Evolutionary conservation across 2,113 vertebrate species (phyloP).

Genomic region (Nothobranchius kuhntae): DNA sequence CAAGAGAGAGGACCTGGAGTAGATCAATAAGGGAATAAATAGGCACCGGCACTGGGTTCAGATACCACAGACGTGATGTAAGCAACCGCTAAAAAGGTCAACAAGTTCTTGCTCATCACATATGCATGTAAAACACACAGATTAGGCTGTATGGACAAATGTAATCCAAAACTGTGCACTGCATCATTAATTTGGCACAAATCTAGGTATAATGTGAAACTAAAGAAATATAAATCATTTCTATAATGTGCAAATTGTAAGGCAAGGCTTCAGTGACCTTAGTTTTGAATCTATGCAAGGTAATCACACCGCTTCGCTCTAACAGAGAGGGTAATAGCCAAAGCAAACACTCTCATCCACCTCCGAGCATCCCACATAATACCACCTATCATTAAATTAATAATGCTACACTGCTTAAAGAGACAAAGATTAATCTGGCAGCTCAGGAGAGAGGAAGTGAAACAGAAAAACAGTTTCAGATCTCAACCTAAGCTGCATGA

Average conservation of each 20-base stretch:
- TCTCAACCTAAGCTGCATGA: background rate
- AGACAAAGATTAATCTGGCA: conserved; percentile 55
- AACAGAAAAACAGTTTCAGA: conserved; percentile 13
- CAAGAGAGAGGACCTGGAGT: conserved; percentile 33
- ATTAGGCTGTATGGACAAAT: background rate
- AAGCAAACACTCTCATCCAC: conserved; percentile 53
- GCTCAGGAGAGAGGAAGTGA: conserved; percentile 3
- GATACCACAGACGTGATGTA: conserved; percentile 34
- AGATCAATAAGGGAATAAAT: conserved; percentile 71
- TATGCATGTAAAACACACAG: conserved; percentile 10
- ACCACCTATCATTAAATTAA: conserved; percentile 48
- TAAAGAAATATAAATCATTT: background rate
- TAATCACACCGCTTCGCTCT: conserved; percentile 57
- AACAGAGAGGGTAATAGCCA: conserved; percentile 70
- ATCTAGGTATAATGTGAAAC: background rate
- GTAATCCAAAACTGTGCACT: too few species aligned
- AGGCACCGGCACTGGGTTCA: conserved; percentile 43
- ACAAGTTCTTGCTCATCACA: conserved; percentile 6
- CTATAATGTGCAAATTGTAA: conserved; percentile 17
- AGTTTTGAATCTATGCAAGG: conserved; percentile 40
- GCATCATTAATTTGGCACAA: too few species aligned
- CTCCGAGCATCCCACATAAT: conserved; percentile 43
- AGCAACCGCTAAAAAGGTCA: conserved; percentile 29
- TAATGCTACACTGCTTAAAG: conserved; percentile 49
- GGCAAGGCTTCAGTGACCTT: conserved; percentile 55